These are phyloP conservation scores for Dipodomys merriami DNA, from an alignment of 2,113 vertebrate genomes.

Conservation along the genomic window DNA sequence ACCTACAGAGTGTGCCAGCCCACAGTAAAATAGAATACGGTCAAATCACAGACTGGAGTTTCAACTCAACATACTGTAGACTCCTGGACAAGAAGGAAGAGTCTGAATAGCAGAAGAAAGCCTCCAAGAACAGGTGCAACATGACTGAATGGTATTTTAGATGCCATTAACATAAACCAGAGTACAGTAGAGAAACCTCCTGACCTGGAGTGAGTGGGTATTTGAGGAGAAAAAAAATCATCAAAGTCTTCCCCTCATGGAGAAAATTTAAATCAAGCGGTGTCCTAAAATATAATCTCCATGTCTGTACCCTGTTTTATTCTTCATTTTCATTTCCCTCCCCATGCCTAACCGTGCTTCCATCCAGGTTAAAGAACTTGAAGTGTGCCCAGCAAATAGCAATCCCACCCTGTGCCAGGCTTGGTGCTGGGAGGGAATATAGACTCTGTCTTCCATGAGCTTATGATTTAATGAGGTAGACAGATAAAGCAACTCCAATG, in stretches of 20 bases:
- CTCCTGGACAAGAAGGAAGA: not conserved
- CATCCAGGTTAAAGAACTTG: not conserved
- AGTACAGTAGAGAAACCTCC: not conserved
- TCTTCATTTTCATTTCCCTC: not conserved
- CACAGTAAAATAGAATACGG: not conserved
- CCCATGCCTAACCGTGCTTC: not conserved
- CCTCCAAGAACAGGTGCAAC: not conserved
- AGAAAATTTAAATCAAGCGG: constrained; percentile 44
- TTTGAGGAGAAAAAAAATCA: not conserved
- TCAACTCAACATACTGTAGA: not conserved
- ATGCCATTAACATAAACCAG: not conserved
- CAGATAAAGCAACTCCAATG: not conserved
- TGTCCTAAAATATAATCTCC: not conserved
- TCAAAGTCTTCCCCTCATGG: not conserved
- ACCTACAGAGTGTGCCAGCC: not conserved
- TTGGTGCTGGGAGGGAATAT: not conserved
- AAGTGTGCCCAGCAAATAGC: not conserved
- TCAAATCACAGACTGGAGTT: not conserved
- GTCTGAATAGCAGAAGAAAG: not conserved
- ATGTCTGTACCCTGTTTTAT: not conserved
- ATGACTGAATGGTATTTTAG: not conserved
- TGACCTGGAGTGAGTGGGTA: not conserved
- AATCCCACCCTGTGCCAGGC: not conserved
- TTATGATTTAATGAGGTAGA: not conserved
- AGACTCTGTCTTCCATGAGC: not conserved